A percentile compares a stretch with the other conserved stretches of the same genome.
These are phyloP conservation scores for Hemitrygon akajei DNA, from an alignment of 2,797 vertebrate species.

Conservation along the genomic window DNA sequence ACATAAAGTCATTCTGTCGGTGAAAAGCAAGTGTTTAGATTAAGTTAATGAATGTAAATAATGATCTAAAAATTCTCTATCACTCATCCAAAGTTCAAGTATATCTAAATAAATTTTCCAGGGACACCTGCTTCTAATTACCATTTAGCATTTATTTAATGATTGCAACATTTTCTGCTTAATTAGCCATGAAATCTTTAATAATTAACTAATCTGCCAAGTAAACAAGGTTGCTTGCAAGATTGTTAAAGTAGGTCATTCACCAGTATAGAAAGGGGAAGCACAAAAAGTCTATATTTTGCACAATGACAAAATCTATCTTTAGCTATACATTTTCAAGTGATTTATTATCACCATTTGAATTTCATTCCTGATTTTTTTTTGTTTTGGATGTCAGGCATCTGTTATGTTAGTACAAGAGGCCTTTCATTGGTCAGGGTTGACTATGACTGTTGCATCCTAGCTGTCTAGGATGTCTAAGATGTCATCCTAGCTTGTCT, in stretches of 20 bases:
- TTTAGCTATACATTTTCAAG: not conserved
- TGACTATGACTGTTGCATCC: too few species aligned
- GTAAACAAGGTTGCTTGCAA: slow-evolving; percentile 48
- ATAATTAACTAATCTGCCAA: slow-evolving; percentile 59
- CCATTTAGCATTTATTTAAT: slow-evolving; percentile 61
- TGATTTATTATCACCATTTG: not conserved
- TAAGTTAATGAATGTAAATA: not conserved
- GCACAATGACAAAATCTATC: not conserved
- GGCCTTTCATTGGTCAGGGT: too few species aligned
- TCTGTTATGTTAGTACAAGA: too few species aligned
- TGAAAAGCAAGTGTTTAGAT: not conserved
- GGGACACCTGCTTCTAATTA: slow-evolving; percentile 56
- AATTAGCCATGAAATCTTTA: slow-evolving; percentile 59
- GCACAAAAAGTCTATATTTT: not conserved
- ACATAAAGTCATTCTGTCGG: not conserved
- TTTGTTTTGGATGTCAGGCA: not conserved
- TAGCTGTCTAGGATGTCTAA: too few species aligned
- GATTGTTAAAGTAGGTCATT: not conserved
- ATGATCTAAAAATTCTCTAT: slow-evolving; percentile 14
- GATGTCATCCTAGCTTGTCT: too few species aligned
- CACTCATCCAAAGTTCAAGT: slow-evolving; percentile 42
- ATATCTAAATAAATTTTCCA: slow-evolving; percentile 48
- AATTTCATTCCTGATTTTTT: not conserved
- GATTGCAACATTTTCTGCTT: slow-evolving; percentile 56
- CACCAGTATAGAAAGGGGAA: not conserved